phyloP scores from a whole-genome alignment of 2,113 vertebrate genomes.

The Saccopteryx leptura region DNA sequence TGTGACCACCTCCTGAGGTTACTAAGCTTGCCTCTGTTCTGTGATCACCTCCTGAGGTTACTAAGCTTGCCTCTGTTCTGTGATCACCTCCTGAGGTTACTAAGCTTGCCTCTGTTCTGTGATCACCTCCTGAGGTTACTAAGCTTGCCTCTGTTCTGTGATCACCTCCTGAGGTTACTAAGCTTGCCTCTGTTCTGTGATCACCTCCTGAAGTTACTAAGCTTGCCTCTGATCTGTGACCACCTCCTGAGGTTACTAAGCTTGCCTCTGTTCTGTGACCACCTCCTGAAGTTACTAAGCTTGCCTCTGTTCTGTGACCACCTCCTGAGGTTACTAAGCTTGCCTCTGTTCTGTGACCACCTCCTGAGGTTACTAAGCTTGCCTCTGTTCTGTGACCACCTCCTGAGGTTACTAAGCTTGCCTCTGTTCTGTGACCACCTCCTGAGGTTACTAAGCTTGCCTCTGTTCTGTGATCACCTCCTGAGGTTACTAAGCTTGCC shows the following conservation, averaged over 20 bases:
- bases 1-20: not conserved
- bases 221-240: not conserved
- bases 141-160: not conserved
- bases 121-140: not conserved
- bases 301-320: not conserved
- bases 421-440: not conserved
- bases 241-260: fast-evolving
- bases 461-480: not conserved
- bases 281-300: fast-evolving
- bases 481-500: fast-evolving
- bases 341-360: not conserved
- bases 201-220: fast-evolving
- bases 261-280: not conserved
- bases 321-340: fast-evolving
- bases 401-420: fast-evolving
- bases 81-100: not conserved
- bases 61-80: not conserved
- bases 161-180: fast-evolving
- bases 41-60: not conserved
- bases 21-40: not conserved
- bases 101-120: not conserved
- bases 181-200: not conserved
- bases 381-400: not conserved
- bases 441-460: fast-evolving
- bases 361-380: fast-evolving